Conservation (phyloP, 1,140 invertebrate species). For the Manduca sexta region DNA sequence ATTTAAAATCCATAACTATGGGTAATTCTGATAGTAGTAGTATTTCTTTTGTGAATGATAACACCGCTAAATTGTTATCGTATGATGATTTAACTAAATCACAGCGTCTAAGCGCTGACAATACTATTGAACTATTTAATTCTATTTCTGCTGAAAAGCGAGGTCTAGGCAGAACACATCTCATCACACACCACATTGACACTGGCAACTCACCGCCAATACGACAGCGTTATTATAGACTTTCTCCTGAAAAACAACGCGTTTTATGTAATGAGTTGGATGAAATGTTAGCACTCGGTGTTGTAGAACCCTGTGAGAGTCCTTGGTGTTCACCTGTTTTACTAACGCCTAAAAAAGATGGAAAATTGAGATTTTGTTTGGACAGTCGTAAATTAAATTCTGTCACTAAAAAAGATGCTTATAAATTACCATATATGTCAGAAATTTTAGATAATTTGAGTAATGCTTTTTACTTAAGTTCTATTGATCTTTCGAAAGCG, state of each 20-base stretch:
- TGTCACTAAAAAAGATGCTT: constrained; percentile 46
- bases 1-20: not conserved
- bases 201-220: constrained; percentile 20
- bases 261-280: not conserved
- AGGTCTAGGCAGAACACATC: constrained; percentile 21
- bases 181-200: constrained; percentile 19
- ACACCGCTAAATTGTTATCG: not conserved
- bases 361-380: constrained; percentile 32
- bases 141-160: constrained; percentile 14
- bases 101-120: not conserved
- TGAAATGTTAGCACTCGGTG: not conserved
- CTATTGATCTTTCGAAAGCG: constrained; percentile 14
- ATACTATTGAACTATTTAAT: not conserved
- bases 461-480: constrained; percentile 14
- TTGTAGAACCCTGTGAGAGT: constrained; percentile 22
- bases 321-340: constrained; percentile 33
- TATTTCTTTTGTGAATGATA: not conserved
- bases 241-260: constrained; percentile 4
- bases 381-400: constrained; percentile 48
- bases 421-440: constrained; percentile 19
- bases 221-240: constrained; percentile 13
- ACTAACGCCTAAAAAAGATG: constrained; percentile 28
- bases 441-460: constrained; percentile 30
- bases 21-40: not conserved
- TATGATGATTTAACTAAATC: not conserved